Evolutionary conservation across 92 coral and sea anemone species (phyloP).

Genomic region (Micromussa lordhowensis): DNA sequence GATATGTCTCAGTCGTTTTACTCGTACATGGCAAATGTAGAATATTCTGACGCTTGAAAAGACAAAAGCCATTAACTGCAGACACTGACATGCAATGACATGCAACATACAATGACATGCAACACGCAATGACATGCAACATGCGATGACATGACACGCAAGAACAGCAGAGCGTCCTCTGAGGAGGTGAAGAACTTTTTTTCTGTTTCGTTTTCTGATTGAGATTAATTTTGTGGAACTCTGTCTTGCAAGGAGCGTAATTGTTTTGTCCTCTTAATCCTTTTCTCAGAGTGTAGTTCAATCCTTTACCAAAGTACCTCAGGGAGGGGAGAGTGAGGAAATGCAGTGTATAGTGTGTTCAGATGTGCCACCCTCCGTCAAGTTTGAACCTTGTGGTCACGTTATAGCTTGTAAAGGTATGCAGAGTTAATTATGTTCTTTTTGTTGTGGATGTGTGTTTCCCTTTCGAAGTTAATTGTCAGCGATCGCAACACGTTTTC

Average conservation of each 20-base stretch:
- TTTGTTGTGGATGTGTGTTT: too few relatives aligned
- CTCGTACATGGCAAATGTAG: too few relatives aligned
- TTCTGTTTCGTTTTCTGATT: neutral
- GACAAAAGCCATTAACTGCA: too few relatives aligned
- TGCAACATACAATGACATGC: too few relatives aligned
- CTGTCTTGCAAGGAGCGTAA: neutral
- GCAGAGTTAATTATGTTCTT: neutral
- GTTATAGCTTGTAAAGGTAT: conserved; percentile 76
- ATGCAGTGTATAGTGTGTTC: conserved; percentile 78
- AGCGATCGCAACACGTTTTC: neutral
- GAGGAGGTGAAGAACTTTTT: too few relatives aligned
- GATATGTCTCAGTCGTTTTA: too few relatives aligned
- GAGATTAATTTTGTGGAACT: neutral
- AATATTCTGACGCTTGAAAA: too few relatives aligned
- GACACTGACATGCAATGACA: too few relatives aligned
- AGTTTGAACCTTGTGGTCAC: conserved; percentile 86
- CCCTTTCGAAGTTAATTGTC: neutral
- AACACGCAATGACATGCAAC: too few relatives aligned
- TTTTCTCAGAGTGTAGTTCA: conserved; percentile 47
- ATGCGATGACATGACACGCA: too few relatives aligned
- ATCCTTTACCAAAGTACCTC: conserved; percentile 41
- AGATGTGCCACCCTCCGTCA: conserved; percentile 69
- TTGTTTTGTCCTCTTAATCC: neutral
- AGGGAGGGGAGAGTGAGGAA: conserved; percentile 35
- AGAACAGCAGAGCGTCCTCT: too few relatives aligned